A percentile compares a stretch with the other conserved stretches of the same genome.
Evolutionary conservation across 2,888 invertebrate species (phyloP).

Genomic region (Athalia circularis): DNA sequence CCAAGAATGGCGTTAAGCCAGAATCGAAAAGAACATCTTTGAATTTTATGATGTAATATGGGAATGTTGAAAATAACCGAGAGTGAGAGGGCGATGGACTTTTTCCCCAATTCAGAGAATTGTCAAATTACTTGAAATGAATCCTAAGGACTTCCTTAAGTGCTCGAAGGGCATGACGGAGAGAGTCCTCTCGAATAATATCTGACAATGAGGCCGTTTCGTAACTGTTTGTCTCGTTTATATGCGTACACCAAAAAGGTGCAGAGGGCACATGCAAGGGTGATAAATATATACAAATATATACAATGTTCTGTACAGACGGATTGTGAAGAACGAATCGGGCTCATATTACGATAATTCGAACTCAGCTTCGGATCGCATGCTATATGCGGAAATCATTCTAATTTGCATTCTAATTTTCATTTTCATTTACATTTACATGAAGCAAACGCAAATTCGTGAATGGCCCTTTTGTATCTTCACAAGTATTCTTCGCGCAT

Average conservation of each 20-base stretch:
- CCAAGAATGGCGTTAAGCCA: too few species aligned
- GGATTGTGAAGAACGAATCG: not conserved
- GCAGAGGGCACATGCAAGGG: not conserved
- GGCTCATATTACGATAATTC: too few species aligned
- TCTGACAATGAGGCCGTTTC: not conserved
- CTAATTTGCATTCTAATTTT: slow-evolving; percentile 11
- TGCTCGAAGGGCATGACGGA: not conserved
- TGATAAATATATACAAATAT: not conserved
- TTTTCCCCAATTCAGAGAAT: not conserved
- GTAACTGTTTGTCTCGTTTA: not conserved
- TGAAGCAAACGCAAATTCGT: slow-evolving; percentile 16
- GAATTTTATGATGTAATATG: too few species aligned
- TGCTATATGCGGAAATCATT: slow-evolving; percentile 9
- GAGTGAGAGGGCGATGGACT: not conserved
- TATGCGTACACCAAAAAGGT: slow-evolving; percentile 1
- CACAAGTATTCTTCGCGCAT: too few species aligned
- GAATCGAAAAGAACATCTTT: too few species aligned
- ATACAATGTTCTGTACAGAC: not conserved
- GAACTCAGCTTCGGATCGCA: too few species aligned
- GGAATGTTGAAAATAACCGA: too few species aligned
- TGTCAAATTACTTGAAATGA: slow-evolving; percentile 25
- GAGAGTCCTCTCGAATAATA: slow-evolving; percentile 2
- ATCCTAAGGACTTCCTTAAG: slow-evolving; percentile 14
- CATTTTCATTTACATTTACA: slow-evolving; percentile 37
- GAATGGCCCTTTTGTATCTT: slow-evolving; percentile 34